These are phyloP conservation scores for Euura lappo DNA, from an alignment of 1,140 invertebrate species.

Conservation along the genomic window DNA sequence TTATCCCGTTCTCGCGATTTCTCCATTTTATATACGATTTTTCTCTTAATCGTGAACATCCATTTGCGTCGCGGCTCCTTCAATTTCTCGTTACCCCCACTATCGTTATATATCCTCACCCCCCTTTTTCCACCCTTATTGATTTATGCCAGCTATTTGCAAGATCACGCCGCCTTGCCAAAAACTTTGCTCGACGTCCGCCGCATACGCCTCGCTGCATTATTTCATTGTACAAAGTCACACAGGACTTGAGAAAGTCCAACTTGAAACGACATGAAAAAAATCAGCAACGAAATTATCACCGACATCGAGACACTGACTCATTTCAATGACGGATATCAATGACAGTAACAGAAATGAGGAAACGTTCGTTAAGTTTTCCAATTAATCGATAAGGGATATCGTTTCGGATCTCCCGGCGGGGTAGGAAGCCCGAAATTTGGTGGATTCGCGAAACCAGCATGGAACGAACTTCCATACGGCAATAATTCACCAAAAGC, in stretches of 20 bases:
- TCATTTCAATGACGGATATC: too few relatives aligned
- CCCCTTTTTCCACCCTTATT: slow-evolving; percentile 35
- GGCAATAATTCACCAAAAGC: slow-evolving; percentile 1
- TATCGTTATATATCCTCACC: too few relatives aligned
- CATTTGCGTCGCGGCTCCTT: slow-evolving; percentile 47
- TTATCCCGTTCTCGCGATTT: slow-evolving; percentile 31
- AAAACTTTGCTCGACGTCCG: slow-evolving; percentile 49
- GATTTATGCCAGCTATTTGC: slow-evolving; percentile 56
- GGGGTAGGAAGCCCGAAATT: neutral
- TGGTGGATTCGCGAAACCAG: neutral
- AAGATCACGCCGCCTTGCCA: slow-evolving; percentile 53
- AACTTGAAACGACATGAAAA: too few relatives aligned
- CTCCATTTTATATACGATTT: slow-evolving; percentile 55
- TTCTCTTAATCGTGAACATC: slow-evolving; percentile 56
- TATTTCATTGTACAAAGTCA: slow-evolving; percentile 12
- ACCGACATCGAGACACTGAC: too few relatives aligned
- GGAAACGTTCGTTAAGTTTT: too few relatives aligned
- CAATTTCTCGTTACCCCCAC: slow-evolving; percentile 51
- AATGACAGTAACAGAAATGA: too few relatives aligned
- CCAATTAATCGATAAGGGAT: too few relatives aligned
- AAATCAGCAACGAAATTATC: too few relatives aligned
- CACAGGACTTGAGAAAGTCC: neutral
- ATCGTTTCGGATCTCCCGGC: neutral
- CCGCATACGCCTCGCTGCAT: slow-evolving; percentile 13
- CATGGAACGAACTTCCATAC: neutral